A percentile compares a stretch with the other conserved stretches of the same genome.
phyloP scores from a whole-genome alignment of 2,888 invertebrate species.

The Lapara coniferarum region DNA sequence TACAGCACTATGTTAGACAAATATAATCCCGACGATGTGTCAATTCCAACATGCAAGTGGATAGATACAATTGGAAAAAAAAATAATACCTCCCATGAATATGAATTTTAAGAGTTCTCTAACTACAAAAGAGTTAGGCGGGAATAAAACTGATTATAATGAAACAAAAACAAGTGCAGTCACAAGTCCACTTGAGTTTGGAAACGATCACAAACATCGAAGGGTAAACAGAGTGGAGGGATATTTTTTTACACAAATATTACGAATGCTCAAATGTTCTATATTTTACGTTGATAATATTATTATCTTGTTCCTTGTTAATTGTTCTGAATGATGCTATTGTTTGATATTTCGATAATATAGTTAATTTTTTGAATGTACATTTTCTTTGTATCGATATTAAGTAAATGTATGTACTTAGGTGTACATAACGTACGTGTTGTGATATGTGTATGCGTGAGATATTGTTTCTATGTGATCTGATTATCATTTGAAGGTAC shows the following conservation, averaged over 20 bases:
- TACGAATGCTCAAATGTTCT: constrained; percentile 80
- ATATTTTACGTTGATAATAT: constrained; percentile 78
- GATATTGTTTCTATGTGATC: constrained; percentile 64
- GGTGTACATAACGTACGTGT: constrained; percentile 74
- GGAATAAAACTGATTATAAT: not conserved
- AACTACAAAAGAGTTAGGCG: not conserved
- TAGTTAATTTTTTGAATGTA: constrained; percentile 64
- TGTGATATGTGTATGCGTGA: constrained; percentile 76
- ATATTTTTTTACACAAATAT: constrained; percentile 79
- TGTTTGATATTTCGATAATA: constrained; percentile 62
- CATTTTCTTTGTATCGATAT: constrained; percentile 57
- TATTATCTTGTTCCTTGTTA: constrained; percentile 75
- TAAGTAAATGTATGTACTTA: constrained; percentile 52
- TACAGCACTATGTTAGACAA: constrained; percentile 26
- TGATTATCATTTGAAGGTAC: constrained; percentile 66
- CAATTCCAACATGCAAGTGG: constrained; percentile 8
- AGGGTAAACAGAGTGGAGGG: constrained; percentile 58
- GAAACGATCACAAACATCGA: constrained; percentile 54
- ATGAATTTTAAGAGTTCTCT: not conserved
- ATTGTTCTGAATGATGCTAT: constrained; percentile 63
- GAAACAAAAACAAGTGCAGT: not conserved
- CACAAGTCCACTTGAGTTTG: constrained; percentile 46
- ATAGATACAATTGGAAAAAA: constrained; percentile 26
- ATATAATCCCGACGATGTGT: constrained; percentile 19
- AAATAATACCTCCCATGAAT: not conserved